These are phyloP conservation scores for Cynopterus sphinx DNA, from an alignment of 2,797 vertebrate species.

Conservation along the genomic window DNA sequence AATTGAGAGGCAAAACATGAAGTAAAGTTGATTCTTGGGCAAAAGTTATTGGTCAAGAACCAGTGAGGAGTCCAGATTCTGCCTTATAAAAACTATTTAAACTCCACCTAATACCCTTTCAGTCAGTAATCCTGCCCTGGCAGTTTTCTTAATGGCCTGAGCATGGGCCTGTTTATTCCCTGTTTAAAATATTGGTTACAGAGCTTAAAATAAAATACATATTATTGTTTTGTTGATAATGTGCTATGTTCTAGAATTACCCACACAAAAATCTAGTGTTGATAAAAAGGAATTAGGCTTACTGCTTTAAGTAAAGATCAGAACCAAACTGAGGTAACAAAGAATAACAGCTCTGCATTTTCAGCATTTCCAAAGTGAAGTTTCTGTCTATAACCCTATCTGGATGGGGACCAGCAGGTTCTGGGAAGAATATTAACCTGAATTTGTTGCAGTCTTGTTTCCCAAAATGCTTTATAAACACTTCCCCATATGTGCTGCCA, in stretches of 20 bases:
- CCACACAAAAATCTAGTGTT: constrained; percentile 11
- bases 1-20: constrained; percentile 59
- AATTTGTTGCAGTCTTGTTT: constrained; percentile 73
- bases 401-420: constrained; percentile 11
- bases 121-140: constrained; percentile 44
- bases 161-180: background rate
- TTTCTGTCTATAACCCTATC: constrained; percentile 47
- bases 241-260: constrained; percentile 48
- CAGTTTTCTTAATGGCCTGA: constrained; percentile 29
- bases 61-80: constrained; percentile 39
- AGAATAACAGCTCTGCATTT: constrained; percentile 26
- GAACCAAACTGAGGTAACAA: background rate
- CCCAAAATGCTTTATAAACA: constrained; percentile 67
- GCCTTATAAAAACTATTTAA: constrained; percentile 58
- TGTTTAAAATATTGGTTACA: constrained; percentile 35
- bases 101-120: background rate
- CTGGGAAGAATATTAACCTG: constrained; percentile 75
- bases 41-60: constrained; percentile 48
- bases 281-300: constrained; percentile 34
- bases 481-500: constrained; percentile 69
- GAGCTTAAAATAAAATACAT: background rate
- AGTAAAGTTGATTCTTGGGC: constrained; percentile 61
- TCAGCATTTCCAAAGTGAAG: constrained; percentile 48
- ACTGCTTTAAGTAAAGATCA: constrained; percentile 15
- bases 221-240: constrained; percentile 38